Evolutionary conservation across 2,113 vertebrate genomes (phyloP).

Genomic region (Muscicapa adusta): DNA sequence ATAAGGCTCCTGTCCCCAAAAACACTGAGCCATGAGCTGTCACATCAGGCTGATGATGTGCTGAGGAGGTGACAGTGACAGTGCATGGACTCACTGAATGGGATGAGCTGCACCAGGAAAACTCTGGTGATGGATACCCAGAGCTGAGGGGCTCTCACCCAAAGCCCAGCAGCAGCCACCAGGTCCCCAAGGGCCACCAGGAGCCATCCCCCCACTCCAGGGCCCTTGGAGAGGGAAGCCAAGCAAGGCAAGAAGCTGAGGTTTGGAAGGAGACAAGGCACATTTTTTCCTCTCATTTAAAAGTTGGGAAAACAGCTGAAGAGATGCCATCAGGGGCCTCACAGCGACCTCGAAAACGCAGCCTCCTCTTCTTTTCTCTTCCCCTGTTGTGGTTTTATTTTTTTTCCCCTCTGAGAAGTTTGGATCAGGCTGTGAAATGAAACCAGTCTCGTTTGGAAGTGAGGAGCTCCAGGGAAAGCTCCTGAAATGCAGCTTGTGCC

Average conservation of each 20-base stretch:
- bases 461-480: background rate
- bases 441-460: rapidly evolving
- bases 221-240: background rate
- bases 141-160: background rate
- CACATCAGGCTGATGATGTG: rapidly evolving
- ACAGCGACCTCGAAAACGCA: background rate
- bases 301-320: conserved; percentile 37
- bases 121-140: background rate
- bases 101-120: background rate
- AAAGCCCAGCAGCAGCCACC: background rate
- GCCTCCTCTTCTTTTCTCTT: background rate
- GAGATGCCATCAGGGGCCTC: conserved; percentile 57
- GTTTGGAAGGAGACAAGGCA: conserved; percentile 14
- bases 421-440: background rate
- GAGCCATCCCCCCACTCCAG: rapidly evolving
- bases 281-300: conserved; percentile 47
- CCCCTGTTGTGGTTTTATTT: background rate
- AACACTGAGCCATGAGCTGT: background rate
- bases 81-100: rapidly evolving
- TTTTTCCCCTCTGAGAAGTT: background rate
- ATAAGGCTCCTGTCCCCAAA: background rate
- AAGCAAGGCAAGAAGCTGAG: background rate
- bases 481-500: background rate
- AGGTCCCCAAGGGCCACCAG: rapidly evolving
- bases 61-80: background rate